Base-by-base conservation (phyloP, 2,113 vertebrate species). In the Neotragus pygmaeus region DNA sequence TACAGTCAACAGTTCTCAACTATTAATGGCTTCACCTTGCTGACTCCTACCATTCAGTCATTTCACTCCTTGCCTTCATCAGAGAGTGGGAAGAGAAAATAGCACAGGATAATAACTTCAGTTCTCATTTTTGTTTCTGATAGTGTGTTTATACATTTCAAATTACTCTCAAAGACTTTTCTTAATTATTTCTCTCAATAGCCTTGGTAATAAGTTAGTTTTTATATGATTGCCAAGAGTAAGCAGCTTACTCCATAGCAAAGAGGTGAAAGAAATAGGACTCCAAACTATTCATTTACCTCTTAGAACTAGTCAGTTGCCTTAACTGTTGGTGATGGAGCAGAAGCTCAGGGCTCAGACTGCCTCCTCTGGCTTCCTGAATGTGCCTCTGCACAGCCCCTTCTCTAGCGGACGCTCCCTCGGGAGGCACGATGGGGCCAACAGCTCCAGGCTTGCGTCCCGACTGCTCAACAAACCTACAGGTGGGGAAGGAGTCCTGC, bases 121-220 rank as follows among this genome's bases (percentile, higher is more conserved):
- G 14, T 55, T 81, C 39, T 19, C 60, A 33, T 28, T 49, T 78
- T 93, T 94, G 33, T 45, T 88, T 97, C 58, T 53, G 55, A 25
- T 45, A 51, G 53, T 39, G 19, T 57, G 15, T 49, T 88, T 91
- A 58, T 57, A 87, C 17, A 55, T 89, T 95, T 90, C 57, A 78
- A 87, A 95, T 89, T 75, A 57, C 53, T 88, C 58, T 90, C 47
- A 6, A 58, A 89, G 60, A 83, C 19, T 33, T 86, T 62, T 82
- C 62, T 88, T 95, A 94, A 96, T 93, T 96, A 95, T 97, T 91
- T 77, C 70, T 94, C 57, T 91, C 94, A 93, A 53, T 25, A 88
- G 43, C 14, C 30, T 92, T 80, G 39, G 49, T 75, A 60, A 87
- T 86, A 84, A 95, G 75, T 94, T 88, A 80, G 62, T 27, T 94